phyloP scores from a whole-genome alignment of 2,888 invertebrate genomes.

The Xestia ashworthii region DNA sequence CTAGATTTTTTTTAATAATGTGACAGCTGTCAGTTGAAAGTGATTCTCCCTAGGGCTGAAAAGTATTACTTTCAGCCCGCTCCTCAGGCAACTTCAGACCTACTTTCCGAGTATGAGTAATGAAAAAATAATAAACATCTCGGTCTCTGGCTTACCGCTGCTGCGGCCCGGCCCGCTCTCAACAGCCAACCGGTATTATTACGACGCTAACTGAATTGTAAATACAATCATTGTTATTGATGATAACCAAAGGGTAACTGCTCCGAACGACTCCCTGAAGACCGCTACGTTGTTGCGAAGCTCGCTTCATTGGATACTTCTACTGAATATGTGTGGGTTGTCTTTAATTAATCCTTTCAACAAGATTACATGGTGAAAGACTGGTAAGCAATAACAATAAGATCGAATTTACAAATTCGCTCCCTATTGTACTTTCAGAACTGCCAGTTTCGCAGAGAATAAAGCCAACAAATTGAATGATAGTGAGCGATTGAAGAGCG shows the following conservation, averaged over 20 bases:
- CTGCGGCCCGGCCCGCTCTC: slow-evolving; percentile 15
- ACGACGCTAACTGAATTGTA: slow-evolving; percentile 26
- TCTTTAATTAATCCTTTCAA: slow-evolving; percentile 28
- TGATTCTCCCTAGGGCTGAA: no score
- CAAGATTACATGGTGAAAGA: slow-evolving; percentile 17
- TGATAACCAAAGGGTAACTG: slow-evolving; percentile 25
- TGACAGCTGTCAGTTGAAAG: no score
- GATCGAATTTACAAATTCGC: slow-evolving; percentile 16
- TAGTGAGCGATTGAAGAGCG: slow-evolving; percentile 41
- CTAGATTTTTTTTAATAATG: no score
- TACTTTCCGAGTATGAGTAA: no score
- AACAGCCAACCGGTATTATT: slow-evolving; percentile 5
- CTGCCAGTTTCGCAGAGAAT: slow-evolving; percentile 37
- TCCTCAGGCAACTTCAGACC: no score
- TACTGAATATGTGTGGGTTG: slow-evolving; percentile 6
- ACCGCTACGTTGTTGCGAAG: not conserved
- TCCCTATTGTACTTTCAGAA: slow-evolving; percentile 13
- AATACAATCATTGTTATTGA: slow-evolving; percentile 40
- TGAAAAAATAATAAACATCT: slow-evolving; percentile 36
- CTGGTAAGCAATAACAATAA: slow-evolving; percentile 18
- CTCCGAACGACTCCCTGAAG: slow-evolving; percentile 20
- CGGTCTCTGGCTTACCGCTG: slow-evolving; percentile 21
- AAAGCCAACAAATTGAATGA: slow-evolving; percentile 49
- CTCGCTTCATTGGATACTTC: slow-evolving; percentile 1
- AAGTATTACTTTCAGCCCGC: no score